phyloP scores from a whole-genome alignment of 1,140 invertebrate genomes.

The Hyphantria cunea region DNA sequence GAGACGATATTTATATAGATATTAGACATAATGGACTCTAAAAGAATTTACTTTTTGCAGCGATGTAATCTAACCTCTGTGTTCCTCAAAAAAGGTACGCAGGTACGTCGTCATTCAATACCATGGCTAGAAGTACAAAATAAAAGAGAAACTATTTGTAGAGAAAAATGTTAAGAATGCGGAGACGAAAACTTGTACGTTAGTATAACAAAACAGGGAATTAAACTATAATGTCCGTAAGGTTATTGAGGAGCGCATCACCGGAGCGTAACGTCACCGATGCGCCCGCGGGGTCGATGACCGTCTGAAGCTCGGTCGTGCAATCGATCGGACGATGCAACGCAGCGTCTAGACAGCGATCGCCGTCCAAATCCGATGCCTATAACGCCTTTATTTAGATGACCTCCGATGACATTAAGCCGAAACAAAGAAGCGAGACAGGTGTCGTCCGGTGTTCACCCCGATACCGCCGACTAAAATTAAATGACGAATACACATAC shows the following conservation, averaged over 20 bases:
- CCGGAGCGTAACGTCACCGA: slow-evolving; percentile 79
- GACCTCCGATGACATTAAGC: slow-evolving; percentile 78
- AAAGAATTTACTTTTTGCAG: too few relatives aligned
- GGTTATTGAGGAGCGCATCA: slow-evolving; percentile 73
- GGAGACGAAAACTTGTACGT: slow-evolving; percentile 7
- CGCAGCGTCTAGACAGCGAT: slow-evolving; percentile 78
- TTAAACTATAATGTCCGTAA: slow-evolving; percentile 47
- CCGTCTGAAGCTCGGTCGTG: slow-evolving; percentile 77
- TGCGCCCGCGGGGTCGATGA: slow-evolving; percentile 77
- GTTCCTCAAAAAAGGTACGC: too few relatives aligned
- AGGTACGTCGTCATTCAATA: too few relatives aligned
- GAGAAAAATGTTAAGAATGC: slow-evolving; percentile 18
- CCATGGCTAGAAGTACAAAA: too few relatives aligned
- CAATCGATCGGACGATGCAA: slow-evolving; percentile 80
- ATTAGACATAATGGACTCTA: too few relatives aligned
- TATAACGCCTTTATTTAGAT: slow-evolving; percentile 78
- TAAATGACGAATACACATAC: slow-evolving; percentile 64
- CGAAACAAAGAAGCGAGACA: slow-evolving; percentile 79
- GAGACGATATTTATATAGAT: too few relatives aligned
- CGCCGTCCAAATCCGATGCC: slow-evolving; percentile 69
- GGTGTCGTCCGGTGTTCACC: slow-evolving; percentile 64
- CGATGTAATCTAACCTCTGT: too few relatives aligned
- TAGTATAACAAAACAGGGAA: slow-evolving; percentile 26
- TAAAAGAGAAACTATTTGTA: neutral
- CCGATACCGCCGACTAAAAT: slow-evolving; percentile 64